phyloP scores from a whole-genome alignment of 1,140 invertebrate species.

The Nephila pilipes region DNA sequence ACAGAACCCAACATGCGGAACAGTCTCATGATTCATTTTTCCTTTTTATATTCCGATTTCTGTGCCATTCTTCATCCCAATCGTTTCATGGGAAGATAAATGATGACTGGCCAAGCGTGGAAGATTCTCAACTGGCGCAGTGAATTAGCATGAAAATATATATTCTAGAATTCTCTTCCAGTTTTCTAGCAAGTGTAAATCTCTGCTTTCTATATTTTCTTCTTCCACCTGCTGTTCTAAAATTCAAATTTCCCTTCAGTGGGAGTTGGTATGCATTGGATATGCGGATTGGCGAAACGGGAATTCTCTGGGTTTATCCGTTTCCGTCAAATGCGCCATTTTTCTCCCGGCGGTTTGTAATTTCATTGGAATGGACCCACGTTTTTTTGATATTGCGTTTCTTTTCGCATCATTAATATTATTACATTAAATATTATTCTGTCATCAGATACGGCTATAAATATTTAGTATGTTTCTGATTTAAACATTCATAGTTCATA shows the following conservation, averaged over 20 bases:
- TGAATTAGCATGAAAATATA: conserved; percentile 65
- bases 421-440: not conserved
- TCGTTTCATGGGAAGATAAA: conserved; percentile 59
- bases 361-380: not conserved
- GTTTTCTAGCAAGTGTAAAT: conserved; percentile 54
- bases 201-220: conserved; percentile 12
- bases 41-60: conserved; percentile 37
- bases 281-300: not conserved
- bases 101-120: conserved; percentile 2
- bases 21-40: conserved; percentile 40
- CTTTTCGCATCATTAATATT: not conserved
- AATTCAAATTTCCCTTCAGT: conserved; percentile 43
- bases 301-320: not conserved
- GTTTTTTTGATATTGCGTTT: not conserved
- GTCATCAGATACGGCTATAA: not conserved
- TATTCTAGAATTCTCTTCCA: not conserved
- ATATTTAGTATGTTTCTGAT: not conserved
- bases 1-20: not conserved
- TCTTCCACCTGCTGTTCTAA: conserved; percentile 49
- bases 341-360: not conserved
- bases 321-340: not conserved
- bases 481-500: too few relatives aligned
- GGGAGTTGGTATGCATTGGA: not conserved
- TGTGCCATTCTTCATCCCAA: conserved; percentile 20
- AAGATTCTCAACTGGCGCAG: not conserved